Evolutionary conservation across 2,797 vertebrate species (phyloP), one percentile per base, ranked within the genome.

Genomic region (Chromis chromis): DNA sequence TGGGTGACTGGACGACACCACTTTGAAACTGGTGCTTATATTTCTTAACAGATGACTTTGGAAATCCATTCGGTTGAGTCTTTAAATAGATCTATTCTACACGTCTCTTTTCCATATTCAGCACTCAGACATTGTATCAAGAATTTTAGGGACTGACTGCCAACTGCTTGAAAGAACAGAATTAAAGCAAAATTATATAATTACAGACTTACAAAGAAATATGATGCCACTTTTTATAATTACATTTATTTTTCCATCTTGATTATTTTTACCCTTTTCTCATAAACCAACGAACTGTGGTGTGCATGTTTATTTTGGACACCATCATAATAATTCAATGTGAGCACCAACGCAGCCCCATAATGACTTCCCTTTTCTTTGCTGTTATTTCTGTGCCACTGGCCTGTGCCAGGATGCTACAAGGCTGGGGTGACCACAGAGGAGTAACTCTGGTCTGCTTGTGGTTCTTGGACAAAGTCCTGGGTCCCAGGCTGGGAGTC

Each of bases 301-400:
- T 55, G 63, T 40, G 22, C 65, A 21, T 55, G 61, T 90, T 93
- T 92, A 88, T 91, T 92, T 91, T 91, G 85, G 91, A 91, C 64
- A 17, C 42, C 55, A 53, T 77, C 70, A 76, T 87, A 91, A 91
- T 94, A 88, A 91, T 90, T 89, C 82, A 74, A 63, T 79, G 70
- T 76, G 88, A 84, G 67, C 76, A 65, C 86, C 65, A 86, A 84
- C 53, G 74, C 79, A 81, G 86, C 72, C 85, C 86, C 79, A 78
- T 90, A 89, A 92, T 88, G 87, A 86, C 88, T 92, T 92, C 87
- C 90, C 82, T 82, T 87, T 89, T 79, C 86, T 80, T 78, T 90
- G 88, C 88, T 92, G 93, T 92, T 94, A 94, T 94, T 95, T 94
- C 79, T 87, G 91, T 86, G 82, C 80, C 65, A 57, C 59, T 65